These are phyloP conservation scores for Raphicerus campestris DNA, from an alignment of 2,113 vertebrate genomes.

Conservation along the genomic window DNA sequence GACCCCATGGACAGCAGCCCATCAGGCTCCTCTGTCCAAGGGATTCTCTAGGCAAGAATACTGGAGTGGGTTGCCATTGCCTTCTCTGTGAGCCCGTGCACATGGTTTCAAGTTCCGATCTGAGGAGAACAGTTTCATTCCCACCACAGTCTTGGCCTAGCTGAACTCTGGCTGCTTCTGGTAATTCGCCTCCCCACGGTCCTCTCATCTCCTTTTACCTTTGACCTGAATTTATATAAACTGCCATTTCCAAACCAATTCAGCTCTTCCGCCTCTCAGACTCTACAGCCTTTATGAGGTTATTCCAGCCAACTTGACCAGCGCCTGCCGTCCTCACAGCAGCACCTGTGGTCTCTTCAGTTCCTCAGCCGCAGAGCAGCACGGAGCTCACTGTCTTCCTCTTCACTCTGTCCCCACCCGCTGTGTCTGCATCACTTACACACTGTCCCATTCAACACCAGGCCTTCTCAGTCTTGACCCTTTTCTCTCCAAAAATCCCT, in stretches of 20 bases:
- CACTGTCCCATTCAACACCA: not conserved
- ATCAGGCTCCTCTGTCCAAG: too few relatives aligned
- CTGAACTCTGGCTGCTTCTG: not conserved
- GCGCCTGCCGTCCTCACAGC: not conserved
- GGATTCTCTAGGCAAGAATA: too few relatives aligned
- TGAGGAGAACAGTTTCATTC: not conserved
- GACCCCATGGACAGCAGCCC: too few relatives aligned
- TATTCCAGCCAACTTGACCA: not conserved
- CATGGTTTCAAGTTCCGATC: not conserved
- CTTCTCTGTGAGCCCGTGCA: not conserved
- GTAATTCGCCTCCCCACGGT: not conserved
- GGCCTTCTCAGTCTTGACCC: too few relatives aligned
- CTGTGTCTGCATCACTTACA: fast-evolving
- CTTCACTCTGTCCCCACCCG: too few relatives aligned
- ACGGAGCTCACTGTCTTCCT: not conserved
- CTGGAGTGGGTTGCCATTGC: too few relatives aligned
- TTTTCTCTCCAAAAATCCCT: not conserved
- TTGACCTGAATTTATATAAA: not conserved
- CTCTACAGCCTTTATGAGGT: not conserved
- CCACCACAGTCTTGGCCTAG: not conserved
- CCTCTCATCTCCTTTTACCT: not conserved
- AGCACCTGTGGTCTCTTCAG: not conserved
- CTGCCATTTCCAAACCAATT: not conserved
- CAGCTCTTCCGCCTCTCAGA: not conserved
- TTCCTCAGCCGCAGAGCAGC: not conserved